Evolutionary conservation across 2,113 vertebrate species (phyloP).

Genomic region (Takifugu bimaculatus): DNA sequence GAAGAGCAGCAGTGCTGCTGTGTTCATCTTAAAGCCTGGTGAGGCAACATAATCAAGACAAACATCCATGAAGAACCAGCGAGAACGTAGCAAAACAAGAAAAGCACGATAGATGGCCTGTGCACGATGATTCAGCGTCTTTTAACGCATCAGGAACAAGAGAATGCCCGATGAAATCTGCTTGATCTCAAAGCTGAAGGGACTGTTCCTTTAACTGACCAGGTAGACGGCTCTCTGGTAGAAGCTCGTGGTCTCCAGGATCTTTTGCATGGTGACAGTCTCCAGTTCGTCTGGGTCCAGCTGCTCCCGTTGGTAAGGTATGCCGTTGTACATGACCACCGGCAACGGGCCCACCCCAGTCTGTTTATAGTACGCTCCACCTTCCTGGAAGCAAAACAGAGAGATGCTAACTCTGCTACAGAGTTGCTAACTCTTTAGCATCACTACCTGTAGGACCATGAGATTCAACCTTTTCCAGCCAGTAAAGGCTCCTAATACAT

Average conservation of each 20-base stretch:
- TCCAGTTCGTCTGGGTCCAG: slow-evolving; percentile 94
- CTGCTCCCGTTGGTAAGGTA: slow-evolving; percentile 89
- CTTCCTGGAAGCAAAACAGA: slow-evolving; percentile 74
- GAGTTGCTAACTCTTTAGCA: background rate
- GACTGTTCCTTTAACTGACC: slow-evolving; percentile 70
- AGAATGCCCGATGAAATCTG: background rate
- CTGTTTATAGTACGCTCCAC: slow-evolving; percentile 85
- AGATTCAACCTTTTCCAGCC: too few species aligned
- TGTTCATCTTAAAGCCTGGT: slow-evolving; percentile 5
- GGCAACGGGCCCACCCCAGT: slow-evolving; percentile 89
- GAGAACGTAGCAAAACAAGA: slow-evolving; percentile 10
- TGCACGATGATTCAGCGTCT: slow-evolving; percentile 18
- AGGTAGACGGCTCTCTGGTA: slow-evolving; percentile 93
- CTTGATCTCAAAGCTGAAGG: background rate
- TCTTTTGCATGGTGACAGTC: slow-evolving; percentile 95
- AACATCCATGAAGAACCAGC: slow-evolving; percentile 11
- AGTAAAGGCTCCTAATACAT: too few species aligned
- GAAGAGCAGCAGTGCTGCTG: slow-evolving; percentile 18
- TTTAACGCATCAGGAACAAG: background rate
- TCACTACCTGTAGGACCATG: too few species aligned
- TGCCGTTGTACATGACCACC: slow-evolving; percentile 91
- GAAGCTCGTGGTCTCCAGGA: slow-evolving; percentile 90
- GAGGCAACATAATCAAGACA: slow-evolving; percentile 15
- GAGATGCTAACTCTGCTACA: background rate
- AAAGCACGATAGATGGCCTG: slow-evolving; percentile 31